These are phyloP conservation scores for Amphimedon queenslandica DNA, from an alignment of 37 sponge, comb jelly and placozoan species.

Conservation along the genomic window DNA sequence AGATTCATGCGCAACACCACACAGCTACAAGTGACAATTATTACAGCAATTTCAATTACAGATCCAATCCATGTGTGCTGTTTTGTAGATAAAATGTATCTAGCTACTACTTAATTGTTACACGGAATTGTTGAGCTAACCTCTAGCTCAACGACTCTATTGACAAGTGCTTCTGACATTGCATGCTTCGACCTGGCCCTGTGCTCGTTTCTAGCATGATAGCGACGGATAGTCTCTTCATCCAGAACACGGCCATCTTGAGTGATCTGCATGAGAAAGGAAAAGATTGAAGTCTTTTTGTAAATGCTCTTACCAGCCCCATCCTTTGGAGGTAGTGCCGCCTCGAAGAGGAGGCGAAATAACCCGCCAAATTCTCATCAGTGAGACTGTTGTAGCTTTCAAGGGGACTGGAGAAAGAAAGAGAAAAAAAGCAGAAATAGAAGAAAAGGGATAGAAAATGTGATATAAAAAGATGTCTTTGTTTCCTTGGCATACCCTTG, in stretches of 20 bases:
- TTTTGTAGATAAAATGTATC: too few relatives aligned
- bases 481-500: too few relatives aligned
- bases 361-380: constrained; percentile 80
- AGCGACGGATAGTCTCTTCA: constrained; percentile 60
- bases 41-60: too few relatives aligned
- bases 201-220: constrained; percentile 61
- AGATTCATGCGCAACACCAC: too few relatives aligned
- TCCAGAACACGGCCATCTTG: constrained; percentile 76
- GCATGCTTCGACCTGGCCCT: constrained; percentile 20
- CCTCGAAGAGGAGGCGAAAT: constrained; percentile 65
- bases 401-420: constrained; percentile 47
- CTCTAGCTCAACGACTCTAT: constrained; percentile 76
- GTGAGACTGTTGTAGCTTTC: constrained; percentile 88
- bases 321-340: constrained; percentile 67
- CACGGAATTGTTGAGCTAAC: constrained; percentile 29
- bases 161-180: constrained; percentile 59
- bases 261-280: constrained; percentile 63
- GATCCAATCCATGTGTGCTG: too few relatives aligned
- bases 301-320: constrained; percentile 85
- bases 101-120: too few relatives aligned
- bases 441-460: too few relatives aligned
- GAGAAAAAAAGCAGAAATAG: too few relatives aligned
- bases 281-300: not conserved
- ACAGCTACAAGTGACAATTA: too few relatives aligned
- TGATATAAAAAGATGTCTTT: too few relatives aligned